Evolutionary conservation across 2,797 vertebrate genomes (phyloP).

Genomic region (Lophotriccus pileatus): DNA sequence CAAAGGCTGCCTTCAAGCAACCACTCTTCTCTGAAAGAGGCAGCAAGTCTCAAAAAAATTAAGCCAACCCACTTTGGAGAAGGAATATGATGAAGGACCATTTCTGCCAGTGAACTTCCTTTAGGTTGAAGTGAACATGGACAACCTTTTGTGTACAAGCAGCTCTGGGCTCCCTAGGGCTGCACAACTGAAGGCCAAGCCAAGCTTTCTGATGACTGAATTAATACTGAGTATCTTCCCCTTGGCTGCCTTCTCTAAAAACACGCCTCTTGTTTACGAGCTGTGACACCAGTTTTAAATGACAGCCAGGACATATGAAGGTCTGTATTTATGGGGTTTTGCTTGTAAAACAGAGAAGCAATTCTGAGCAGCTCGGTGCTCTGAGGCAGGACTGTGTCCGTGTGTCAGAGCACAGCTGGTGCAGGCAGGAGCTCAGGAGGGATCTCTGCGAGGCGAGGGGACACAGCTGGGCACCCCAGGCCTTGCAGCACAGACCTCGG

Average conservation of each 20-base stretch:
- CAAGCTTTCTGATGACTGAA: background rate
- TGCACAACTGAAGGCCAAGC: background rate
- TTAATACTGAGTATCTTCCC: background rate
- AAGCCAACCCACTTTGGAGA: background rate
- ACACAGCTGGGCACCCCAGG: too few species aligned
- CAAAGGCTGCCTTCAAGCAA: background rate
- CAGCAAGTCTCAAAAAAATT: background rate
- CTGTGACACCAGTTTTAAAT: rapidly evolving
- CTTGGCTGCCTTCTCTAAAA: background rate
- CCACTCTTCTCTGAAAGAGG: background rate
- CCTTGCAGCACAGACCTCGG: too few species aligned
- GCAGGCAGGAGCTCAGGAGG: rapidly evolving
- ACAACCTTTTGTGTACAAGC: rapidly evolving
- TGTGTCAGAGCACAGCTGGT: background rate
- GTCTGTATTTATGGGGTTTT: rapidly evolving
- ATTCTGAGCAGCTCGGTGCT: rapidly evolving
- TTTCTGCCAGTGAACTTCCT: background rate
- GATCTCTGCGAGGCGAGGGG: rapidly evolving
- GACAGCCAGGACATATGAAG: rapidly evolving
- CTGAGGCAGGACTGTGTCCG: rapidly evolving
- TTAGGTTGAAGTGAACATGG: rapidly evolving
- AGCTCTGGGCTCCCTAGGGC: background rate
- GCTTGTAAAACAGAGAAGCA: background rate
- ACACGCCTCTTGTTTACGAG: rapidly evolving
- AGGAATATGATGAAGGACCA: rapidly evolving